Evolutionary conservation across 2,888 invertebrate genomes (phyloP), one percentile per base, ranked within the genome.

Genomic region (Ectobius pallidus): DNA sequence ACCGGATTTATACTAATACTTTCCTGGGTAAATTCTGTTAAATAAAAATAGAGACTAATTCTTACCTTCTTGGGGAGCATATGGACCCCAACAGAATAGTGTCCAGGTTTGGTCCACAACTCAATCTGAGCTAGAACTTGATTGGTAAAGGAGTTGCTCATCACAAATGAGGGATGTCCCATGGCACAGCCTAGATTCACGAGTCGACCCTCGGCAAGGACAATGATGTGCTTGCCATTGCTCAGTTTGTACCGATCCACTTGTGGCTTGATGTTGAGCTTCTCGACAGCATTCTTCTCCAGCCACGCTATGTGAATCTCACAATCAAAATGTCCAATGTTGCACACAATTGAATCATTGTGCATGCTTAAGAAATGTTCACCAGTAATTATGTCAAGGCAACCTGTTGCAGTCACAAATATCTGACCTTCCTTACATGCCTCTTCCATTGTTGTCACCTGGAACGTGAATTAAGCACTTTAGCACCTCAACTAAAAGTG

Each of bases 71-170:
- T 99, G 4, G 98, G 98, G 77, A 99, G 85, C 83, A 97, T 92
- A 82, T 96, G 93, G 22, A 99, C 97, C 65, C 96, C 97, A 78
- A 98, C 80, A 0, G 91, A 84, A 84, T 98, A 99, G 75, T 91
- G 81, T 20, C 89, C 89, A 30, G 91, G 87, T 82, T 95, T 96
- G 11, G 96, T 97, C 96, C 96, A 99, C 76, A 99, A 86, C 84
- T 99, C 99, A 81, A 99, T 96, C 85, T 99, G 99, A 49, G 99
- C 99, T 76, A 99, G 86, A n/a, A 95, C 95, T 87, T 99, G 99
- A 84, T 99, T 99, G 69, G 97, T 95, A 83, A 99, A 99, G 0
- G 99, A 99, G 84, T 96, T 97, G 76, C 97, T 97, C 99, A 99
- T 99, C 18, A 99, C 99, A 84, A 99, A 99, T 70, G 97, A 97